A percentile compares a stretch with the other conserved stretches of the same genome.
Evolutionary conservation across 2,113 vertebrate genomes (phyloP).

Genomic region (Bothrops jararaca): DNA sequence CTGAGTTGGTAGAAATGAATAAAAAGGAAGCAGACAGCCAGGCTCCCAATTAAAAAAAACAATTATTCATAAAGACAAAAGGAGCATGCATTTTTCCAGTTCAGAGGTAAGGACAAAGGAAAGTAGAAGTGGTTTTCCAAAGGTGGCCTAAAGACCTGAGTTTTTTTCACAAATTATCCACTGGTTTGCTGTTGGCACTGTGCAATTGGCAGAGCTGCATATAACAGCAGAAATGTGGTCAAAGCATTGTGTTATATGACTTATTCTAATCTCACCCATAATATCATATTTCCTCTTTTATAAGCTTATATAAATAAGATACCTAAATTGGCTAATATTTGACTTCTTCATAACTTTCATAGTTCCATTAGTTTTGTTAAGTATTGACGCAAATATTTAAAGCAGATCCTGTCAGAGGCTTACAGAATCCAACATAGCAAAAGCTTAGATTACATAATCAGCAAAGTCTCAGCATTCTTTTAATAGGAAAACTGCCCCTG

Average conservation of each 20-base stretch:
- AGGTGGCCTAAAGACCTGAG: neutral
- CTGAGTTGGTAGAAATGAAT: neutral
- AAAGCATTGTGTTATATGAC: neutral
- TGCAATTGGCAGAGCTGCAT: neutral
- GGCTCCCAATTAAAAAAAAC: neutral
- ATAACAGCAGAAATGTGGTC: neutral
- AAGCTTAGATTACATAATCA: neutral
- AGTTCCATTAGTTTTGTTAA: neutral
- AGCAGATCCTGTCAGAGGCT: neutral
- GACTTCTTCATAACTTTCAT: too few species aligned
- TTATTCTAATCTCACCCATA: neutral
- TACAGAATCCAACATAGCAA: neutral
- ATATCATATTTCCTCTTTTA: neutral
- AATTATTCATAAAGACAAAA: neutral
- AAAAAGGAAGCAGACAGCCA: neutral
- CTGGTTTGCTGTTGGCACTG: neutral
- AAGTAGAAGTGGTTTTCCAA: neutral
- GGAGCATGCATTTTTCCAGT: neutral
- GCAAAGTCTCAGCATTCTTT: neutral
- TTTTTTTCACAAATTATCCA: neutral
- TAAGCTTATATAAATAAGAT: neutral
- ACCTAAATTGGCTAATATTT: too few species aligned
- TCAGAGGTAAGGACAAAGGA: neutral
- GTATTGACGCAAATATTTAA: neutral
- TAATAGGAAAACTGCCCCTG: neutral